Conservation (phyloP, 2,797 vertebrate genomes). For the Euphonia xanthogaster region DNA sequence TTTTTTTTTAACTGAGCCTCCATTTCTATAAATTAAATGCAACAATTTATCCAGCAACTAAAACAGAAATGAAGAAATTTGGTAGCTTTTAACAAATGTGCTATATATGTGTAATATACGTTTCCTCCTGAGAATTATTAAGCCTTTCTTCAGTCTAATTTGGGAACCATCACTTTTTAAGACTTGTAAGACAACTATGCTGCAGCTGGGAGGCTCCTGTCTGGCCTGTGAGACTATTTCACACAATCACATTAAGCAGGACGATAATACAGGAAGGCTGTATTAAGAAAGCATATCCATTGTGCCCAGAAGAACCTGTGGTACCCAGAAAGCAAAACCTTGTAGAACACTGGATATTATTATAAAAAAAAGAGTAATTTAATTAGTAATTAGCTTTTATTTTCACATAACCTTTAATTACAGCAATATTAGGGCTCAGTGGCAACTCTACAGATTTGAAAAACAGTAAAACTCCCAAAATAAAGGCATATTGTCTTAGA, state of each 20-base stretch:
- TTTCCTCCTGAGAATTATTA: neutral
- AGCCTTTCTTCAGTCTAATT: neutral
- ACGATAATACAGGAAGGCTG: neutral
- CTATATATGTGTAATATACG: neutral
- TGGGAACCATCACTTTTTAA: neutral
- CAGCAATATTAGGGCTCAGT: neutral
- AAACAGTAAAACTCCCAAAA: neutral
- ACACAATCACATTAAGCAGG: neutral
- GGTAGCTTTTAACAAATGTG: neutral
- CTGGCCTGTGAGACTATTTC: neutral
- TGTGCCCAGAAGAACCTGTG: neutral
- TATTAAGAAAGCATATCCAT: neutral
- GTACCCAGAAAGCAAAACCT: neutral
- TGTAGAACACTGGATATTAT: neutral
- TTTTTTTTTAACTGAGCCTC: neutral
- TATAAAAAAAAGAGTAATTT: neutral
- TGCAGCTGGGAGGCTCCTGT: neutral
- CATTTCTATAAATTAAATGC: neutral
- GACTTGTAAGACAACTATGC: neutral
- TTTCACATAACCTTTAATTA: neutral
- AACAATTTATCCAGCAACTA: neutral
- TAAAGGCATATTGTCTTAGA: neutral
- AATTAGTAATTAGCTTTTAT: neutral
- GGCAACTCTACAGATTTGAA: neutral
- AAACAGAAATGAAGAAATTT: neutral